Base-by-base conservation (phyloP, 2,797 vertebrate species). In the Brotula barbata region DNA sequence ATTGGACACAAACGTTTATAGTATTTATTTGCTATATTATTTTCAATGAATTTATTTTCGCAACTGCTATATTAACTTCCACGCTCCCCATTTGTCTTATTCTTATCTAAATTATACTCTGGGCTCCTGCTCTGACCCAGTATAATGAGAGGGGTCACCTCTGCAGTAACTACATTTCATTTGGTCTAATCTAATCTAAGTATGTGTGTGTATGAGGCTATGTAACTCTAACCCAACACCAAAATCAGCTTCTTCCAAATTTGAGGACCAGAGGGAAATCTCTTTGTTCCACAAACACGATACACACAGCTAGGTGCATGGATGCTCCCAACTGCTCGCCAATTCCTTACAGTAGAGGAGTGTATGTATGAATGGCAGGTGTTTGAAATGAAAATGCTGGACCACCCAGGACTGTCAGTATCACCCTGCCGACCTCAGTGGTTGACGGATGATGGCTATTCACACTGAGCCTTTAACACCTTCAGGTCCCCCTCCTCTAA, bases 391-490 rank as follows among this genome's bases (percentile, higher is more conserved):
- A 83, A 83, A 81, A 81, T 39, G 21, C 45, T 3, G 60, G 58
- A 86, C 88, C 86, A 87, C 88, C 88, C 86, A 88, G 77, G 76
- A 76, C 74, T 79, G 50, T 60, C 72, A 73, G 77, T 22, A 68
- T 71, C 57, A n/a, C 74, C 68, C 77, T 14, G 68, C 44, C 63
- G 73, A 79, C 84, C 84, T 78, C 73, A n/a, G 21, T 33, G 57
- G 71, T 82, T 89, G 84, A 89, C 77, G 70, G 81, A 88, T 84
- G 84, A 86, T 86, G 77, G 66, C 84, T 79, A 87, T 88, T 89
- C 86, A 89, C 80, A 77, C 80, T 68, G 65, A 82, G 75, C 76
- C 74, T 77, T 81, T 84, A 85, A 83, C 86, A 88, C 85, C 81
- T 88, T 87, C 79, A 80, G 68, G 53, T 81, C 63, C 62, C 71